Percentiles rank a stretch among this genome's conserved stretches.
These are phyloP conservation scores for Vireo altiloquus DNA, from an alignment of 2,113 vertebrate species.

Conservation along the genomic window DNA sequence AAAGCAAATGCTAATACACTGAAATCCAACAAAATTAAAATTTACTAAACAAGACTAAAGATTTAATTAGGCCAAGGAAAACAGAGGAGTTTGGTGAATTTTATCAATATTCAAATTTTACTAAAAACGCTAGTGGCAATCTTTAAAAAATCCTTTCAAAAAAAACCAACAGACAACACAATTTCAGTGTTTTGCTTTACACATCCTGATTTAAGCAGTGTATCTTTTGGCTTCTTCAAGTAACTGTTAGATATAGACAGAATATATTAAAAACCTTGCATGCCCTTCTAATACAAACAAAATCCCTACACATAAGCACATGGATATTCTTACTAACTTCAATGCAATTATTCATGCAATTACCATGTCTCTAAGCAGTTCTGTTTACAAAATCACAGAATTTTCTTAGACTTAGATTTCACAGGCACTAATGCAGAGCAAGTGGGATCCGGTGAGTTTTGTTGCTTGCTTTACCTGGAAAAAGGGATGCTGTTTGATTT, in stretches of 20 bases:
- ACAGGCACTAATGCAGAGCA: not conserved
- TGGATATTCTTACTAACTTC: not conserved
- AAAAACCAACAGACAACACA: not conserved
- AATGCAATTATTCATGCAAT: not conserved
- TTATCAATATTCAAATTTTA: not conserved
- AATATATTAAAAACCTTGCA: not conserved
- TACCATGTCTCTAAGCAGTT: not conserved
- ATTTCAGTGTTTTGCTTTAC: not conserved
- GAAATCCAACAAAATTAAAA: not conserved
- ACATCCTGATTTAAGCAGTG: not conserved
- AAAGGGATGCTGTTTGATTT: constrained; percentile 93
- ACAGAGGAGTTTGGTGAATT: not conserved
- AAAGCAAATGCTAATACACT: not conserved
- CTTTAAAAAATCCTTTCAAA: not conserved
- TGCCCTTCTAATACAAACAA: not conserved
- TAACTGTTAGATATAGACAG: not conserved
- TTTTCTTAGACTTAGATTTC: not conserved
- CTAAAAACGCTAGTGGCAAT: not conserved
- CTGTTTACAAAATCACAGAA: not conserved
- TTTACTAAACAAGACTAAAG: not conserved
- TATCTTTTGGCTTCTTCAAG: not conserved
- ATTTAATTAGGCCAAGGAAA: not conserved
- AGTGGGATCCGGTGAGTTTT: not conserved
- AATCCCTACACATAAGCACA: not conserved
- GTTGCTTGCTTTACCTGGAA: constrained; percentile 83